Evolutionary conservation across 2,797 vertebrate species (phyloP).

Genomic region (Tenualosa thibaudeaui): DNA sequence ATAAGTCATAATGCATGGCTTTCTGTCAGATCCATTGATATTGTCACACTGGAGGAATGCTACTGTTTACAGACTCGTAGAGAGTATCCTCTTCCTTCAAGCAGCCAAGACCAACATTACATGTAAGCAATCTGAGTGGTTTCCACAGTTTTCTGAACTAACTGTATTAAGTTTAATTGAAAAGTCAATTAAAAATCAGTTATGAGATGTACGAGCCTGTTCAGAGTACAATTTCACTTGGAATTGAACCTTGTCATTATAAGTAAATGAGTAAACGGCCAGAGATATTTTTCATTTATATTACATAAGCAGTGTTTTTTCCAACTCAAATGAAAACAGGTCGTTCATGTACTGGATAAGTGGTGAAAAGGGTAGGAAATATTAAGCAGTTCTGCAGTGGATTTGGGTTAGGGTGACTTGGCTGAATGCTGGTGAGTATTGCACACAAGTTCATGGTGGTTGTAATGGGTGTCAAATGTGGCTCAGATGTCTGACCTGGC

Average conservation of each 20-base stretch:
- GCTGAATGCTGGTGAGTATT: not conserved
- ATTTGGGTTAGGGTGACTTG: not conserved
- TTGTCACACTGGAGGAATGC: not conserved
- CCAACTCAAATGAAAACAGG: not conserved
- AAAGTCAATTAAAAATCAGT: not conserved
- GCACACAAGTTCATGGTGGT: not conserved
- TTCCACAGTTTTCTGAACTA: not conserved
- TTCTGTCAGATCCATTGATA: slow-evolving; percentile 11
- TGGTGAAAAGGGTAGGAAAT: not conserved
- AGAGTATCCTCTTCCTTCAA: not conserved
- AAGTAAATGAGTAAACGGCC: not conserved
- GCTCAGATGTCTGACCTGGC: not conserved
- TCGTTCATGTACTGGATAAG: not conserved
- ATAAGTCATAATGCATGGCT: slow-evolving; percentile 16
- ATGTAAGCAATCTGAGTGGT: not conserved
- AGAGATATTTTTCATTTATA: not conserved
- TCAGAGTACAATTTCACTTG: not conserved
- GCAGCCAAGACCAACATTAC: not conserved
- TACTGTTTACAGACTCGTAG: not conserved
- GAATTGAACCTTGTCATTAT: not conserved
- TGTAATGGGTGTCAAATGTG: not conserved
- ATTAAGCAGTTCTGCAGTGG: not conserved
- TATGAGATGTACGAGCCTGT: not conserved
- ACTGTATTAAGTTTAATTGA: not conserved
- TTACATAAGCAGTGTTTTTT: not conserved